phyloP scores from a whole-genome alignment of 2,888 invertebrate species.

The Galerucella nymphaeae region DNA sequence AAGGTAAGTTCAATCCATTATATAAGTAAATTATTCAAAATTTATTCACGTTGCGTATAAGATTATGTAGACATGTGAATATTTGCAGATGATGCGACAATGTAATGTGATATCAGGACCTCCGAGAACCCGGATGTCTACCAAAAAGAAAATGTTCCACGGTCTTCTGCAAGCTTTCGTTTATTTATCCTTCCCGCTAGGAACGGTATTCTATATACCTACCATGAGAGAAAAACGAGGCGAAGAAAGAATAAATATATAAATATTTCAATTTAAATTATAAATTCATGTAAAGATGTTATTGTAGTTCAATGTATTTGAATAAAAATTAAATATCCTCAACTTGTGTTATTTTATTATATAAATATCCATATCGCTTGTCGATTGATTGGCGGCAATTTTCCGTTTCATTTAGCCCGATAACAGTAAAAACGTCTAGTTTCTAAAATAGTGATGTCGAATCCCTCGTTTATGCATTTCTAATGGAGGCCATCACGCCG shows the following conservation, averaged over 20 bases:
- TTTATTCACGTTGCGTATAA: neutral
- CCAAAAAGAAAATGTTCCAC: slow-evolving; percentile 20
- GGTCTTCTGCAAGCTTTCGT: slow-evolving; percentile 34
- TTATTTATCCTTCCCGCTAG: slow-evolving; percentile 39
- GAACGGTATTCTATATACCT: slow-evolving; percentile 35
- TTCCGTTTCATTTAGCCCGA: slow-evolving; percentile 55
- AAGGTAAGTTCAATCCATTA: neutral
- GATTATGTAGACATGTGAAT: neutral
- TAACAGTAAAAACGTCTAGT: slow-evolving; percentile 56
- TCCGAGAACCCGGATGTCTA: slow-evolving; percentile 37
- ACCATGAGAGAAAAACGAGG: slow-evolving; percentile 37
- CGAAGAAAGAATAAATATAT: slow-evolving; percentile 16
- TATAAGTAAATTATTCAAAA: neutral
- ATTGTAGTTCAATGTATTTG: neutral
- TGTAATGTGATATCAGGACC: slow-evolving; percentile 40
- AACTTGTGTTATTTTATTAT: neutral
- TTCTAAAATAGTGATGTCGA: slow-evolving; percentile 56
- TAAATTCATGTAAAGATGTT: neutral
- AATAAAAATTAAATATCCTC: neutral
- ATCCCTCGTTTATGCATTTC: slow-evolving; percentile 64
- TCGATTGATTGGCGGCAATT: slow-evolving; percentile 54
- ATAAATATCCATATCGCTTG: slow-evolving; percentile 26
- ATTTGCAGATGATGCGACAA: slow-evolving; percentile 26
- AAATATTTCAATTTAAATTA: neutral
- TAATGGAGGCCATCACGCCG: slow-evolving; percentile 63